Conservation (phyloP, 2,113 vertebrate species). For the Pyxicephalus adspersus region DNA sequence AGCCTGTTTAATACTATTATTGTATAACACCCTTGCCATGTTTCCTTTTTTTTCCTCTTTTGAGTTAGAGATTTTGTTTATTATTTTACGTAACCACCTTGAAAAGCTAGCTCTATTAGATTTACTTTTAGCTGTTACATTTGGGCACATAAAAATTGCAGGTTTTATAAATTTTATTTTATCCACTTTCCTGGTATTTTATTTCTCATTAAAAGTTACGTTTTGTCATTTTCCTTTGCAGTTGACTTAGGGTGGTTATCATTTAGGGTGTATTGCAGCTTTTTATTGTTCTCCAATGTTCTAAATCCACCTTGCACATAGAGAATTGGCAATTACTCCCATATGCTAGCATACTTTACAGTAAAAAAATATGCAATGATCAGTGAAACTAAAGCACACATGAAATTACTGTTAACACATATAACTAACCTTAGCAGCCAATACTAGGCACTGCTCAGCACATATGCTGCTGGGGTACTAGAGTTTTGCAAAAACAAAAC, state of each 20-base stretch:
- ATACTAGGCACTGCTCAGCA: too few relatives aligned
- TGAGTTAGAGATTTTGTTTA: conserved; percentile 28
- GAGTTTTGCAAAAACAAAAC: too few relatives aligned
- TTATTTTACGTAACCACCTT: conserved; percentile 26
- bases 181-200: conserved; percentile 34
- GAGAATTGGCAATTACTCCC: too few relatives aligned
- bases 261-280: neutral
- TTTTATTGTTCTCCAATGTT: neutral
- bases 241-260: neutral
- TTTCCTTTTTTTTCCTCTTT: neutral
- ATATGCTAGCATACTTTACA: too few relatives aligned
- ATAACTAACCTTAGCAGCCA: too few relatives aligned
- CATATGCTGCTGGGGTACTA: too few relatives aligned
- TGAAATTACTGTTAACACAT: too few relatives aligned
- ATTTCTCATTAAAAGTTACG: conserved; percentile 37
- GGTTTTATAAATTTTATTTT: conserved; percentile 35
- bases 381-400: too few relatives aligned
- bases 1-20: neutral
- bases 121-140: conserved; percentile 23
- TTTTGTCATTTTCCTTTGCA: conserved; percentile 13
- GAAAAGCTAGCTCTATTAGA: conserved; percentile 5
- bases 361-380: too few relatives aligned
- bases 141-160: conserved; percentile 27
- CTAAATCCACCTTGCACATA: too few relatives aligned
- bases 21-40: neutral